These are phyloP conservation scores for Gryon sp. DNA, from an alignment of 1,140 invertebrate species.

Conservation along the genomic window DNA sequence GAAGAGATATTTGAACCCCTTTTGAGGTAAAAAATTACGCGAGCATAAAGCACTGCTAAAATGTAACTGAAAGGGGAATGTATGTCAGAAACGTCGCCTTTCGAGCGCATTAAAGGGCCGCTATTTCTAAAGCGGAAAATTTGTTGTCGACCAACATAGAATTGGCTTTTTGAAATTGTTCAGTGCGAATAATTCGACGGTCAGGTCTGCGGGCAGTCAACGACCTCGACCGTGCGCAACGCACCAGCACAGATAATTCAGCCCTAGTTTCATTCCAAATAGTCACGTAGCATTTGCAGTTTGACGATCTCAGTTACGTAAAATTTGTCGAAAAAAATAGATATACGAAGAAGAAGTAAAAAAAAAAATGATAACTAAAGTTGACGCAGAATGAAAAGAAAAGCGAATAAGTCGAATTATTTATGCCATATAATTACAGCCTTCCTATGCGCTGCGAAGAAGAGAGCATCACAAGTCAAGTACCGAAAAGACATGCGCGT, in stretches of 20 bases:
- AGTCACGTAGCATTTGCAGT: constrained; percentile 1
- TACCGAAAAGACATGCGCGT: too few relatives aligned
- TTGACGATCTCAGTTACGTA: not conserved
- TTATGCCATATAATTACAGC: constrained; percentile 7
- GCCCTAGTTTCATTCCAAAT: constrained; percentile 25
- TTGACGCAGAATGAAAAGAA: not conserved
- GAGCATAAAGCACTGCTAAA: constrained; percentile 8
- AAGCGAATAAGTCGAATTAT: constrained; percentile 8
- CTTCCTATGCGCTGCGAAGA: too few relatives aligned
- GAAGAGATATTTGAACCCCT: constrained; percentile 7
- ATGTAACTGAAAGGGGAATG: constrained; percentile 15
- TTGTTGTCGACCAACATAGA: constrained; percentile 21
- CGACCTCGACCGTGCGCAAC: constrained; percentile 46
- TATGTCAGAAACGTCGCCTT: constrained; percentile 27
- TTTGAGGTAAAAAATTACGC: constrained; percentile 3
- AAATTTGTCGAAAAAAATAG: not conserved
- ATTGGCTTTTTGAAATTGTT: constrained; percentile 38
- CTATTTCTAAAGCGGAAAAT: constrained; percentile 23
- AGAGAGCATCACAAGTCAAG: too few relatives aligned
- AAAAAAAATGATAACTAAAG: not conserved
- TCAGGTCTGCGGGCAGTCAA: constrained; percentile 53
- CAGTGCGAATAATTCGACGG: constrained; percentile 48
- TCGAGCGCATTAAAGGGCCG: constrained; percentile 12
- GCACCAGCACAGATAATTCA: constrained; percentile 36
- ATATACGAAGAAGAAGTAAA: too few relatives aligned